Evolutionary conservation across 2,797 vertebrate species (phyloP).

Genomic region (Pachyuromys duprasi): DNA sequence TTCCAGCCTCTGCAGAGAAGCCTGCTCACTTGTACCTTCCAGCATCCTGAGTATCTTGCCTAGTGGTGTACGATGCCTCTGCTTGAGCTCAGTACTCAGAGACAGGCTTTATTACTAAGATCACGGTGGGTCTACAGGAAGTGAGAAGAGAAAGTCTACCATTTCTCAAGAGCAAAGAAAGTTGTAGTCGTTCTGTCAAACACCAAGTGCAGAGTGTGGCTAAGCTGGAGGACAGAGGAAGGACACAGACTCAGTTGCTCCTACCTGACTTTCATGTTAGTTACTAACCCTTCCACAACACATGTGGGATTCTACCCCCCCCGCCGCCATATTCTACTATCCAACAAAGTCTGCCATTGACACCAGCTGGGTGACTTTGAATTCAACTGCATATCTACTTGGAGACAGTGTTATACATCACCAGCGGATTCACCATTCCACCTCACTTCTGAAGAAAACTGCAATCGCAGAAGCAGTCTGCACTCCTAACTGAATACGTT

Average conservation of each 20-base stretch:
- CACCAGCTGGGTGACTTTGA: neutral
- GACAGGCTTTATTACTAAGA: neutral
- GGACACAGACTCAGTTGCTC: neutral
- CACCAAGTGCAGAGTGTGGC: neutral
- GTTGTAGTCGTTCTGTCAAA: neutral
- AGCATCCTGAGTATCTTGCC: neutral
- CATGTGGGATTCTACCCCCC: too few relatives aligned
- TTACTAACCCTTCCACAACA: neutral
- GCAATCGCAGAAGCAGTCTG: neutral
- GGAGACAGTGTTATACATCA: neutral
- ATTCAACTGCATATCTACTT: neutral
- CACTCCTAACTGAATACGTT: neutral
- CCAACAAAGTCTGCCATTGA: neutral
- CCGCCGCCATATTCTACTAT: neutral
- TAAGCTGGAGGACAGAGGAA: neutral
- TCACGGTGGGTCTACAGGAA: neutral
- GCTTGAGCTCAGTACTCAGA: neutral
- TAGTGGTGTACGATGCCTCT: neutral
- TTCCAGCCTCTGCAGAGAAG: neutral
- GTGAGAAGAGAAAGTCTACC: neutral
- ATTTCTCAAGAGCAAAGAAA: neutral
- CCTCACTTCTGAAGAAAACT: neutral
- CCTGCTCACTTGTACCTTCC: neutral
- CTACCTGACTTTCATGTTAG: neutral
- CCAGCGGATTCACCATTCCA: too few relatives aligned